Percentiles rank a stretch among this genome's conserved stretches.
phyloP scores from a whole-genome alignment of 1,140 invertebrate genomes.

The Hyphantria cunea region DNA sequence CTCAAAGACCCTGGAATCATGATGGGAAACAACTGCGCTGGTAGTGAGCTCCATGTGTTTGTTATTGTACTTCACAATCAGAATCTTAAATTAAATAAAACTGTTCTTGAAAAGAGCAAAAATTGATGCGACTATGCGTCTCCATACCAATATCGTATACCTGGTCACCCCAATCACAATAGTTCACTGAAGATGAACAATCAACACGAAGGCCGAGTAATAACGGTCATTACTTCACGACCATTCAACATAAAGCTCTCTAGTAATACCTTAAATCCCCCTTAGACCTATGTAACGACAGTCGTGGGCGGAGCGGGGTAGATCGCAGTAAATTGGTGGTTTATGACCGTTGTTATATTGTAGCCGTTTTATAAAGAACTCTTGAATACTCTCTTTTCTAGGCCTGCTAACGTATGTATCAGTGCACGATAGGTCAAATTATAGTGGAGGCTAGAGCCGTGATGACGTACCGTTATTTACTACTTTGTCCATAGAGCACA shows the following conservation, averaged over 20 bases:
- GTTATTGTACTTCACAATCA: no score
- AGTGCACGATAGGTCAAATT: not conserved
- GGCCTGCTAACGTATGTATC: not conserved
- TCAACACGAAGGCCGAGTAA: slow-evolving; percentile 36
- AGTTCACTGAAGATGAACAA: slow-evolving; percentile 26
- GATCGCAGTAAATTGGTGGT: not conserved
- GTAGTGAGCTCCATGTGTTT: no score
- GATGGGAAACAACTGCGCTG: no score
- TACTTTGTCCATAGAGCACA: no score
- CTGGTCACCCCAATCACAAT: slow-evolving; percentile 15
- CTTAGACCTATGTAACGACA: not conserved
- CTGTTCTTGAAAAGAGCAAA: no score
- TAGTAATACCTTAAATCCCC: slow-evolving; percentile 1
- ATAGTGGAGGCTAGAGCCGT: slow-evolving; percentile 13
- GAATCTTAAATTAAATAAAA: no score
- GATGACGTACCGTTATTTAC: slow-evolving; percentile 11
- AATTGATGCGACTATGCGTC: no score
- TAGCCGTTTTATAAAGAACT: not conserved
- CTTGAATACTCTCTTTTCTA: not conserved
- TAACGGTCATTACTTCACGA: slow-evolving; percentile 35
- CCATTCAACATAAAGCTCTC: slow-evolving; percentile 13
- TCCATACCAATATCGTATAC: not conserved
- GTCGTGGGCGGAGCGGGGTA: not conserved
- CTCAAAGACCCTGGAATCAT: no score
- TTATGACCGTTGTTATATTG: not conserved